These are phyloP conservation scores for Xenopus petersii DNA, from an alignment of 2,797 vertebrate species.

Conservation along the genomic window DNA sequence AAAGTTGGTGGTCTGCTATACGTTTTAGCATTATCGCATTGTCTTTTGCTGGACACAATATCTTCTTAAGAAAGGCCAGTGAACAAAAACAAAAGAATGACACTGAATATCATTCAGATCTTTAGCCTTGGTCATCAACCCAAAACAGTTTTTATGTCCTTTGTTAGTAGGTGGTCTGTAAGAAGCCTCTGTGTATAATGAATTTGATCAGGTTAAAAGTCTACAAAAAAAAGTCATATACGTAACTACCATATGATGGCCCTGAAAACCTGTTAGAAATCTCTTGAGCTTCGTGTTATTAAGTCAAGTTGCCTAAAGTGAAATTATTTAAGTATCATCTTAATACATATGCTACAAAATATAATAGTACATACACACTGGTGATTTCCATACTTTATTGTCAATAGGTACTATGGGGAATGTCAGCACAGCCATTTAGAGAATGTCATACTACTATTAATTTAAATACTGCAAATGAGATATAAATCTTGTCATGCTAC, in stretches of 20 bases:
- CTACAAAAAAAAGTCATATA: background rate
- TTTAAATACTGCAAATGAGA: too few relatives aligned
- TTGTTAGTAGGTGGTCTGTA: constrained; percentile 43
- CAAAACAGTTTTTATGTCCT: background rate
- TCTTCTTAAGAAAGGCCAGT: constrained; percentile 1
- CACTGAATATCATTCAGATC: constrained; percentile 36
- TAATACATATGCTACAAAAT: too few relatives aligned
- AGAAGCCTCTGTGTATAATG: constrained; percentile 6
- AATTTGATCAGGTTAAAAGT: constrained; percentile 11
- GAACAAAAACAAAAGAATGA: constrained; percentile 13
- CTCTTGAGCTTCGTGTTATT: background rate
- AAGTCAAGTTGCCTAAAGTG: background rate
- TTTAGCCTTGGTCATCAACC: constrained; percentile 24
- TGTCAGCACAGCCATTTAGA: too few relatives aligned
- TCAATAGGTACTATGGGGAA: too few relatives aligned
- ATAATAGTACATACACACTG: too few relatives aligned
- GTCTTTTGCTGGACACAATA: constrained; percentile 20
- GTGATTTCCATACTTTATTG: too few relatives aligned
- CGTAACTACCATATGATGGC: constrained; percentile 4
- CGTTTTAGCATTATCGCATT: constrained; percentile 37
- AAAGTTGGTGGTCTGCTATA: constrained; percentile 58
- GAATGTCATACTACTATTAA: too few relatives aligned
- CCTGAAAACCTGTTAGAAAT: background rate
- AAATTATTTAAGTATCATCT: too few relatives aligned
- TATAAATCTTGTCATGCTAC: too few relatives aligned